Percentiles rank a stretch among this genome's conserved stretches.
phyloP scores from a whole-genome alignment of 30 jellyfish, hydroid and myxozoan genomes.

The Sanderia malayensis region DNA sequence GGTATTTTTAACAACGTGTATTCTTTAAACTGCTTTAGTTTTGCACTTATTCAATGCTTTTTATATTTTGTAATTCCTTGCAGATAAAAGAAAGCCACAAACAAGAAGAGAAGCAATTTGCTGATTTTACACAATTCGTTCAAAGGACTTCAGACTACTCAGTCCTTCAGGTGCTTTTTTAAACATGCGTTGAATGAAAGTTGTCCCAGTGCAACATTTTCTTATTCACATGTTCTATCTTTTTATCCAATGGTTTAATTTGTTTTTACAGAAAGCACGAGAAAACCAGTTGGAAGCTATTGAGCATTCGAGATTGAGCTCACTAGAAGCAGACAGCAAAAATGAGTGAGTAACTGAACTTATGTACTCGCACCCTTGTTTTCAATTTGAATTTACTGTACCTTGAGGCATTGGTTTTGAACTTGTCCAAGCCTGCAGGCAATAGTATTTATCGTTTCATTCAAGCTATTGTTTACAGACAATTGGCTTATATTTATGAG shows the following conservation, averaged over 20 bases:
- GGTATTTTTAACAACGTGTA: too few relatives aligned
- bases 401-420: too few relatives aligned
- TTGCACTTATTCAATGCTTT: too few relatives aligned
- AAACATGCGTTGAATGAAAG: too few relatives aligned
- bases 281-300: slow-evolving; percentile 60
- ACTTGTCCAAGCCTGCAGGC: not conserved
- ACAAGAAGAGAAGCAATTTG: slow-evolving; percentile 56
- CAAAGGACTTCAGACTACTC: slow-evolving; percentile 73
- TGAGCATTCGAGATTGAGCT: slow-evolving; percentile 63
- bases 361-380: too few relatives aligned
- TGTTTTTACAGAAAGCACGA: slow-evolving; percentile 54
- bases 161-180: slow-evolving; percentile 68
- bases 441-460: not conserved
- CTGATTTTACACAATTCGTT: slow-evolving; percentile 49
- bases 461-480: not conserved
- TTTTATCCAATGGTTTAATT: not conserved
- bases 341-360: slow-evolving; percentile 26
- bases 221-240: not conserved
- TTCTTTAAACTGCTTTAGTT: too few relatives aligned
- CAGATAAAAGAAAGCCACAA: slow-evolving; percentile 77
- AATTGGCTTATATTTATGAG: not conserved
- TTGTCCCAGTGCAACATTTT: too few relatives aligned
- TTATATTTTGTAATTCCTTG: not conserved
- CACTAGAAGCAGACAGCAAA: slow-evolving; percentile 48
- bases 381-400: too few relatives aligned